Percentiles rank a stretch among this genome's conserved stretches.
phyloP scores from a whole-genome alignment of 2,113 vertebrate species.

The Mixornis gularis region DNA sequence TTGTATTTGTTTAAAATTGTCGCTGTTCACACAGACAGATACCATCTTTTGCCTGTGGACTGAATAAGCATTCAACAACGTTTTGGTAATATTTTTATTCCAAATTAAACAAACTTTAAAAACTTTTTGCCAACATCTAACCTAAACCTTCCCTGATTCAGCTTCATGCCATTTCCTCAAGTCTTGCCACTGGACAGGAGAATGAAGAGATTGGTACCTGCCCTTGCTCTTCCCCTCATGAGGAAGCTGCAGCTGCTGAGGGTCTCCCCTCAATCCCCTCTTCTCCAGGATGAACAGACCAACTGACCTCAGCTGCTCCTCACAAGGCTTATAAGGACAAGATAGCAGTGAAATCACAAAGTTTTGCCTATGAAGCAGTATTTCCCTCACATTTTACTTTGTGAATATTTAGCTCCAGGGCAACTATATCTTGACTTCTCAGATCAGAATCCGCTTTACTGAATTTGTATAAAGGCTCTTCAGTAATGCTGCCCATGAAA shows the following conservation, averaged over 20 bases:
- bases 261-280: not conserved
- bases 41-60: not conserved
- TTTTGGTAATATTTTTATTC: not conserved
- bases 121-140: not conserved
- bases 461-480: not conserved
- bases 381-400: not conserved
- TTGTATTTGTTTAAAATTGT: not conserved
- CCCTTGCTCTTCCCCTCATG: rapidly evolving
- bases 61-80: not conserved
- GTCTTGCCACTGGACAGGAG: not conserved
- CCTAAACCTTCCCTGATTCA: not conserved
- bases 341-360: not conserved
- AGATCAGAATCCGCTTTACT: not conserved
- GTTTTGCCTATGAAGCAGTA: not conserved
- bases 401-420: not conserved
- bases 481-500: not conserved
- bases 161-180: not conserved
- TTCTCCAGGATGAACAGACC: not conserved
- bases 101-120: not conserved
- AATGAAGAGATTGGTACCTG: not conserved
- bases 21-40: not conserved
- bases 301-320: not conserved
- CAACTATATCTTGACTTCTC: not conserved
- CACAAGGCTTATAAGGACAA: not conserved
- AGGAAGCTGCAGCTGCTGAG: not conserved